Conservation (phyloP, 2,888 invertebrate genomes). For the Octonoba sinensis region DNA sequence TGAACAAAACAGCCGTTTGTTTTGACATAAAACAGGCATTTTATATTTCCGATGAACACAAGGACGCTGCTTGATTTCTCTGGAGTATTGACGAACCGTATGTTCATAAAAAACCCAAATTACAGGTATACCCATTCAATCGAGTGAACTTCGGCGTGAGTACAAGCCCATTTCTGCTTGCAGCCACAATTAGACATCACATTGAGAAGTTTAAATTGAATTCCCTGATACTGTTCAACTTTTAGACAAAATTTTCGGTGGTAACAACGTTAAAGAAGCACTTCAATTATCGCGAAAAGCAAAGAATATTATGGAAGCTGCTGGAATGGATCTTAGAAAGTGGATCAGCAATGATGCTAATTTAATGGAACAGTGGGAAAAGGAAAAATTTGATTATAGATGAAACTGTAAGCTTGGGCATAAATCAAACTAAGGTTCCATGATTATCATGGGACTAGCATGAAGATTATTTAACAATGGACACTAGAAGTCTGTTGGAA, state of each 20-base stretch:
- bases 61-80: background rate
- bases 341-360: conserved; percentile 2
- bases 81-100: background rate
- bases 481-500: background rate
- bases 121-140: background rate
- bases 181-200: conserved; percentile 17
- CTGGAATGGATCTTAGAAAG: conserved; percentile 4
- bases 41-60: background rate
- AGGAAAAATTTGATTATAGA: background rate
- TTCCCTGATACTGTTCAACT: background rate
- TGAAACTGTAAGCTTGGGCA: background rate
- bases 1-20: background rate
- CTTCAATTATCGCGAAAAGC: background rate
- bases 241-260: conserved; percentile 7
- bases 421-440: background rate
- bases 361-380: background rate
- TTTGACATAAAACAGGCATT: background rate
- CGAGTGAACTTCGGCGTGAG: background rate
- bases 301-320: conserved; percentile 22
- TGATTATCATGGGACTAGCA: background rate
- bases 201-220: conserved; percentile 7
- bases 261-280: conserved; percentile 9
- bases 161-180: conserved; percentile 14
- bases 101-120: too few relatives aligned
- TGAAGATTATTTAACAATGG: background rate